phyloP scores from a whole-genome alignment of 2,888 invertebrate species.

The Ceramica pisi region DNA sequence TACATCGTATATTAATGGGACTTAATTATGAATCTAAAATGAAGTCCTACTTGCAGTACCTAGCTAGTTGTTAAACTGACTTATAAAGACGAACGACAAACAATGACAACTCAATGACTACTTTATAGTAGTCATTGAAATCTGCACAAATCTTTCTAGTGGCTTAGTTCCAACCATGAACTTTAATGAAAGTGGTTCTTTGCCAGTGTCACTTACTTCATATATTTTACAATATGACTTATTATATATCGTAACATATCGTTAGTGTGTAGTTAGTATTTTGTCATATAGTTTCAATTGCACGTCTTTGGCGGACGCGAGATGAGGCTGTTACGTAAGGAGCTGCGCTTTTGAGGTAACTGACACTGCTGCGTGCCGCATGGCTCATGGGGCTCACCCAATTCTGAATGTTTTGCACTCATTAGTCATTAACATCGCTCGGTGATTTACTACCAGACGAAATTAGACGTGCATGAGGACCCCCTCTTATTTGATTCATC shows the following conservation, averaged over 20 bases:
- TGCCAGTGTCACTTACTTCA: slow-evolving; percentile 34
- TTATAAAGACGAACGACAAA: too few species aligned
- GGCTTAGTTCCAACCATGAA: slow-evolving; percentile 45
- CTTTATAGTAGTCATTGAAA: slow-evolving; percentile 3
- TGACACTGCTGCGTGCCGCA: slow-evolving; percentile 72
- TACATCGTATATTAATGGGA: not conserved
- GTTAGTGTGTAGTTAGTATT: slow-evolving; percentile 56
- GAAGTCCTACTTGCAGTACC: not conserved
- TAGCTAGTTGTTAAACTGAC: not conserved
- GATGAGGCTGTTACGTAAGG: slow-evolving; percentile 79
- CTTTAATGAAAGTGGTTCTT: slow-evolving; percentile 41
- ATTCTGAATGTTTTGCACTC: slow-evolving; percentile 59
- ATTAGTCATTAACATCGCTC: slow-evolving; percentile 56
- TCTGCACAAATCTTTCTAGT: slow-evolving; percentile 35
- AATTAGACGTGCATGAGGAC: slow-evolving; percentile 40
- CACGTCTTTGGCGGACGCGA: slow-evolving; percentile 66
- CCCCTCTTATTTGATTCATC: slow-evolving; percentile 53
- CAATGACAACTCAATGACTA: too few species aligned
- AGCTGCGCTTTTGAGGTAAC: slow-evolving; percentile 74
- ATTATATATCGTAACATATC: slow-evolving; percentile 55
- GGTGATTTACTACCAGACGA: slow-evolving; percentile 47
- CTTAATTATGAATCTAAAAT: not conserved
- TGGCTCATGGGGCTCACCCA: slow-evolving; percentile 47
- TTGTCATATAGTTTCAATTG: slow-evolving; percentile 67
- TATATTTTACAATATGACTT: slow-evolving; percentile 49